Evolutionary conservation across 2,888 invertebrate species (phyloP).

Genomic region (Drosophila limbata): DNA sequence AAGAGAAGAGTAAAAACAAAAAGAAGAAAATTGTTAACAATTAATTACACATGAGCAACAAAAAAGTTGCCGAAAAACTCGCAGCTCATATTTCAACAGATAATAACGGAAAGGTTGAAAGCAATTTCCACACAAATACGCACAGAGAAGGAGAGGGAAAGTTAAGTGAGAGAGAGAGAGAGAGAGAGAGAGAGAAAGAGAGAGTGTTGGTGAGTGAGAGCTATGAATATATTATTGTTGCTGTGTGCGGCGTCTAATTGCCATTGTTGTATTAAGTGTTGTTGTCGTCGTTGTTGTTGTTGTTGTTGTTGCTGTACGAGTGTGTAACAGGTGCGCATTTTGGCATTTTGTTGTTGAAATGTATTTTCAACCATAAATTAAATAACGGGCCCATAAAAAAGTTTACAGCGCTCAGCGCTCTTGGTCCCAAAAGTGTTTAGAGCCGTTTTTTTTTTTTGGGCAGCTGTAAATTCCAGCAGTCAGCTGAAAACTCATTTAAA

Average conservation of each 20-base stretch:
- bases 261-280: slow-evolving; percentile 56
- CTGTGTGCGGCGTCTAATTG: slow-evolving; percentile 63
- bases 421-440: slow-evolving; percentile 64
- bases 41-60: slow-evolving; percentile 65
- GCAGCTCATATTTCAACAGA: slow-evolving; percentile 75
- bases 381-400: slow-evolving; percentile 76
- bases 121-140: slow-evolving; percentile 37
- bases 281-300: slow-evolving; percentile 18
- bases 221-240: slow-evolving; percentile 70
- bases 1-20: slow-evolving; percentile 16
- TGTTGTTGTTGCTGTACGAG: slow-evolving; percentile 23
- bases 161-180: not conserved
- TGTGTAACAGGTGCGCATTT: slow-evolving; percentile 71
- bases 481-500: slow-evolving; percentile 72
- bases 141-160: slow-evolving; percentile 1
- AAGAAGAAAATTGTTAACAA: slow-evolving; percentile 57
- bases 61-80: slow-evolving; percentile 50
- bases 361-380: slow-evolving; percentile 76
- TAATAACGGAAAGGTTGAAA: slow-evolving; percentile 65
- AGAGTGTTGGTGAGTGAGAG: slow-evolving; percentile 6
- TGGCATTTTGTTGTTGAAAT: slow-evolving; percentile 65
- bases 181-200: not conserved
- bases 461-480: slow-evolving; percentile 59
- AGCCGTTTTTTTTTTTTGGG: slow-evolving; percentile 39
- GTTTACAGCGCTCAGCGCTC: slow-evolving; percentile 58